These are phyloP conservation scores for Ptilonorhynchus violaceus DNA, from an alignment of 2,113 vertebrate genomes.

Conservation along the genomic window DNA sequence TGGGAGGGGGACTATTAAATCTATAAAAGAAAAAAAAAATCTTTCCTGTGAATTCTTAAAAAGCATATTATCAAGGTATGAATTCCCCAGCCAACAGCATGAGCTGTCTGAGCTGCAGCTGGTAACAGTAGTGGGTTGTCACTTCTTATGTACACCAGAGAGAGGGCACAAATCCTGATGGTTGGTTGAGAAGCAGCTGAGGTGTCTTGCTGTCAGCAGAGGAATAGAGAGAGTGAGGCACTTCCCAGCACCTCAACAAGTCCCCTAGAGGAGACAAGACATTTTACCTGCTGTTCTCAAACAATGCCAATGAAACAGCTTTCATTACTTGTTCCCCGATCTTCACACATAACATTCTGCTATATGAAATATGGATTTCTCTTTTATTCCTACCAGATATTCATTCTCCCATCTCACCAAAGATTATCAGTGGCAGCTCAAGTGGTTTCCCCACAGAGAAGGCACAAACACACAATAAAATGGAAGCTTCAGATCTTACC, in stretches of 20 bases:
- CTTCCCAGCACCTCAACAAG: background rate
- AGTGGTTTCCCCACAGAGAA: background rate
- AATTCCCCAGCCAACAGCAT: background rate
- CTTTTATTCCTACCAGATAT: background rate
- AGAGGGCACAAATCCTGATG: background rate
- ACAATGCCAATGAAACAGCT: too few relatives aligned
- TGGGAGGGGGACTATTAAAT: background rate
- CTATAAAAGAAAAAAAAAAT: background rate
- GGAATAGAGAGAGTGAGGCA: background rate
- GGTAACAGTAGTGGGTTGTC: background rate
- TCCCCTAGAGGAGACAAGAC: background rate
- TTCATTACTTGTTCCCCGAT: background rate
- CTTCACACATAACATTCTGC: background rate
- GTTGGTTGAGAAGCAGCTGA: background rate
- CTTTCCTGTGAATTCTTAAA: background rate
- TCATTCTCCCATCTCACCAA: background rate
- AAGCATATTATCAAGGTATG: background rate
- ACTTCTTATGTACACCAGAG: background rate
- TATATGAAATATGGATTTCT: background rate
- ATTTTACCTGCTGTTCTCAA: background rate
- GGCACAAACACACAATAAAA: background rate
- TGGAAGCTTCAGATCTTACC: background rate
- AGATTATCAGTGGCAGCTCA: background rate
- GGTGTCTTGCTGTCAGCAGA: background rate
- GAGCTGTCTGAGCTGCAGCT: background rate